Percentiles rank a stretch among this genome's conserved stretches.
These are phyloP conservation scores for Necrosyrtes monachus DNA, from an alignment of 2,797 vertebrate species.

Conservation along the genomic window DNA sequence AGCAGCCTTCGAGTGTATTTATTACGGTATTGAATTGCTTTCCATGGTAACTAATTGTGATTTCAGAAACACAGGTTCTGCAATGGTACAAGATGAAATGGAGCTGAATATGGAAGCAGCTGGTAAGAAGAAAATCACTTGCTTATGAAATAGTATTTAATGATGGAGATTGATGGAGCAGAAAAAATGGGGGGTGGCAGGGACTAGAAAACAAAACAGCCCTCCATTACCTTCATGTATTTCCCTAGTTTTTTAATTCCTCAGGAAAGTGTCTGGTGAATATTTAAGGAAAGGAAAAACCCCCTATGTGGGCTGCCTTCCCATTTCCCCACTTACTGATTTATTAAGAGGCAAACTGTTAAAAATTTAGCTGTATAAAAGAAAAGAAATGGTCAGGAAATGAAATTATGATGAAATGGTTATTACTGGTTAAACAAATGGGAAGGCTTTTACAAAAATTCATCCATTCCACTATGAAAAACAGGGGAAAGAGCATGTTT, in stretches of 20 bases:
- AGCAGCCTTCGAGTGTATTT: neutral
- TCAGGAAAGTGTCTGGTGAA: neutral
- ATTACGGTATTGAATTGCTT: constrained; percentile 18
- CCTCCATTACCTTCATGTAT: neutral
- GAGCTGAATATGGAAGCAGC: constrained; percentile 38
- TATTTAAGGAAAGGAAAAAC: neutral
- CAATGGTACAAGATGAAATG: constrained; percentile 10
- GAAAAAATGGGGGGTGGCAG: neutral
- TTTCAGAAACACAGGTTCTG: constrained; percentile 27
- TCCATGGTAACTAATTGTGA: constrained; percentile 55
- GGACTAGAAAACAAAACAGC: neutral
- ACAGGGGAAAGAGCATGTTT: neutral
- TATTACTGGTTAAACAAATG: neutral
- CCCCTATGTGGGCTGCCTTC: neutral
- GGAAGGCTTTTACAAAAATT: neutral
- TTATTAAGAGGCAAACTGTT: neutral
- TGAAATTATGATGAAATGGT: neutral
- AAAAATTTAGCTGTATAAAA: neutral
- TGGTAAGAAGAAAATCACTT: constrained; percentile 35
- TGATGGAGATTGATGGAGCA: neutral
- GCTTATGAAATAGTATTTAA: constrained; percentile 36
- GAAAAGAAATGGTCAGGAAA: neutral
- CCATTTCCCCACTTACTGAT: neutral
- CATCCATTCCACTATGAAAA: neutral
- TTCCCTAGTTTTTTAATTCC: neutral